These are phyloP conservation scores for Hemistola chrysoprasaria DNA, from an alignment of 2,888 invertebrate species.

Conservation along the genomic window DNA sequence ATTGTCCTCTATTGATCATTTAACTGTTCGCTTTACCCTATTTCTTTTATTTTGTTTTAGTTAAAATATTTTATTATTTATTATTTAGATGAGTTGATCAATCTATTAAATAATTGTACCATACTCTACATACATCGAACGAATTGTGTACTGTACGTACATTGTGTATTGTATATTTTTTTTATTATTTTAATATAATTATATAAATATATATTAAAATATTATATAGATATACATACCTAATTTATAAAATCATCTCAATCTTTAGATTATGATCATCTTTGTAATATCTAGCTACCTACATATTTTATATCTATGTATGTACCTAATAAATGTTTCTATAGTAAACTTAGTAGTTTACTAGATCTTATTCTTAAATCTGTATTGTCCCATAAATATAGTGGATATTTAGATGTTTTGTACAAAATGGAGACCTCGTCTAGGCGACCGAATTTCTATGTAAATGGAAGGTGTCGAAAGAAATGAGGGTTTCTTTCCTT, in stretches of 20 bases:
- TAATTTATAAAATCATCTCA: conserved; percentile 53
- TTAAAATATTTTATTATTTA: conserved; percentile 81
- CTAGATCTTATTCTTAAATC: conserved; percentile 71
- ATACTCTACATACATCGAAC: conserved; percentile 66
- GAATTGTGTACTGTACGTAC: conserved; percentile 52
- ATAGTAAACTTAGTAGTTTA: conserved; percentile 76
- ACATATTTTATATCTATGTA: conserved; percentile 70
- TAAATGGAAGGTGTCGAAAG: conserved; percentile 40
- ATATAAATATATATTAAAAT: conserved; percentile 26
- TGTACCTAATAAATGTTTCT: conserved; percentile 77
- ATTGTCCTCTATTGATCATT: conserved; percentile 76
- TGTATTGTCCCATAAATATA: conserved; percentile 74
- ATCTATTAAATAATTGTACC: conserved; percentile 55
- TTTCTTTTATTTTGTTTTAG: conserved; percentile 78
- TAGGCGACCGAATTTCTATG: conserved; percentile 80
- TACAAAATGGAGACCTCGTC: conserved; percentile 79
- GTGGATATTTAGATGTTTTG: conserved; percentile 70
- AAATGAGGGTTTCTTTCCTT: conserved; percentile 38
- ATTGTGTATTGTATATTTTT: conserved; percentile 42
- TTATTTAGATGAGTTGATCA: conserved; percentile 66
- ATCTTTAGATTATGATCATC: conserved; percentile 65
- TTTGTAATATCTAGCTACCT: conserved; percentile 68
- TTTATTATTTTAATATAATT: conserved; percentile 27
- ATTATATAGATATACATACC: conserved; percentile 30
- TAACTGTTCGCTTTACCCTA: conserved; percentile 77